These are phyloP conservation scores for Halictus quadricinctus DNA, from an alignment of 2,888 invertebrate species.

Conservation along the genomic window DNA sequence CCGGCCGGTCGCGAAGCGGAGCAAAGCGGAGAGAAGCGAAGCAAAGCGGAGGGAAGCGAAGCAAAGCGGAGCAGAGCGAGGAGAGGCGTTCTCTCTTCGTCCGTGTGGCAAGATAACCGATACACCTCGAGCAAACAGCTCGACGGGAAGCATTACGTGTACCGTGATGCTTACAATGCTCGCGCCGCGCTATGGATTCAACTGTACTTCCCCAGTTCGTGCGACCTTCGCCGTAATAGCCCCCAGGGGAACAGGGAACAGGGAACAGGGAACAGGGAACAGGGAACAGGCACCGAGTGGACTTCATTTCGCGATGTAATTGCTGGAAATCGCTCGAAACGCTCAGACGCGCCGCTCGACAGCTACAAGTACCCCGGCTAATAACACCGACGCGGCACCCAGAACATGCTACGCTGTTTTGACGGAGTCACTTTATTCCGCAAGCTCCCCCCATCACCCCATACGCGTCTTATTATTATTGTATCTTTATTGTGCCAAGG, in stretches of 20 bases:
- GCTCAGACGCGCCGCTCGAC: not conserved
- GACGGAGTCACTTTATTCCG: not conserved
- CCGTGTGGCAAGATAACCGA: conserved; percentile 53
- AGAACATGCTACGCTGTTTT: not conserved
- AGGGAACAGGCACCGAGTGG: not conserved
- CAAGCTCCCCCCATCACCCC: not conserved
- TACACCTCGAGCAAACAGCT: conserved; percentile 56
- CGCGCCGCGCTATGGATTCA: conserved; percentile 42
- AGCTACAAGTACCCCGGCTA: not conserved
- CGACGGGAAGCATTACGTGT: conserved; percentile 64
- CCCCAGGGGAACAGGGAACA: not conserved
- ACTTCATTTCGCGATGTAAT: conserved; percentile 26
- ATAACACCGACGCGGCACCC: not conserved
- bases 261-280: not conserved
- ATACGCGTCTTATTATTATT: not conserved
- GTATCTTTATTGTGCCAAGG: not conserved
- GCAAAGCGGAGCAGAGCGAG: not conserved
- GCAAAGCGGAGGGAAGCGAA: not conserved
- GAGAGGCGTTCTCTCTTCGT: conserved; percentile 17
- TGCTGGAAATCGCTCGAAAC: conserved; percentile 2
- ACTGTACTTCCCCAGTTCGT: conserved; percentile 50
- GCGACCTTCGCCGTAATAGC: conserved; percentile 50
- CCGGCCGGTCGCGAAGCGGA: too few relatives aligned
- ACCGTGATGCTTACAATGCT: conserved; percentile 64
- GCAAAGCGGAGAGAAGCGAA: not conserved